Evolutionary conservation across 2,888 invertebrate species (phyloP).

Genomic region (Tetheella fluctuosa): DNA sequence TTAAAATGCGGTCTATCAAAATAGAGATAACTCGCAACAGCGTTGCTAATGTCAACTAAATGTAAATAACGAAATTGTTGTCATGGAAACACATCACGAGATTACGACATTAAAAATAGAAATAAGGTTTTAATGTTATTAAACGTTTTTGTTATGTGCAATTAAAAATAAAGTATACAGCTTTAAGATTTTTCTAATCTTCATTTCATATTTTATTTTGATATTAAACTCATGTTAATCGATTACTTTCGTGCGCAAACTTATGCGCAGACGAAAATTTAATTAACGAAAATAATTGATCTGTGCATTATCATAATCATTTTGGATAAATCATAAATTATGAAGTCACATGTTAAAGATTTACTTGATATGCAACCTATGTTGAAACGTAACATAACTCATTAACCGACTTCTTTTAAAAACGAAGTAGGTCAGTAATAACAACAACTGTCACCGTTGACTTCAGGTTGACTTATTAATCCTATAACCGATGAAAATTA

Average conservation of each 20-base stretch:
- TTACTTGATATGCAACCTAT: background rate
- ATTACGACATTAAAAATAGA: slow-evolving; percentile 21
- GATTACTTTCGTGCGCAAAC: too few relatives aligned
- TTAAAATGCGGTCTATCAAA: background rate
- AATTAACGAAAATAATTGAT: too few relatives aligned
- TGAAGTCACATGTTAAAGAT: too few relatives aligned
- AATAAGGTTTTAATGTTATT: background rate
- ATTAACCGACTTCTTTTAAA: too few relatives aligned
- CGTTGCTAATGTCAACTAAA: slow-evolving; percentile 3
- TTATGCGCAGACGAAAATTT: too few relatives aligned
- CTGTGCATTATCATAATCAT: too few relatives aligned
- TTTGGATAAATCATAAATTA: too few relatives aligned
- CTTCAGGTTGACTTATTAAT: background rate
- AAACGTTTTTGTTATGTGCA: too few relatives aligned
- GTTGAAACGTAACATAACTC: background rate
- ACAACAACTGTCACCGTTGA: background rate
- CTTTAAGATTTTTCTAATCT: too few relatives aligned
- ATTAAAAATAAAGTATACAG: too few relatives aligned
- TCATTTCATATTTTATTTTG: too few relatives aligned
- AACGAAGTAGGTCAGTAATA: background rate
- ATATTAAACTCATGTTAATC: too few relatives aligned
- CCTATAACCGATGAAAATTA: slow-evolving; percentile 21
- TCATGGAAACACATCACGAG: slow-evolving; percentile 20
- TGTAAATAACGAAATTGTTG: background rate
- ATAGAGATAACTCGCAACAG: background rate